Evolutionary conservation across 2,797 vertebrate species (phyloP).

Genomic region (Pseudomugil tenellus): DNA sequence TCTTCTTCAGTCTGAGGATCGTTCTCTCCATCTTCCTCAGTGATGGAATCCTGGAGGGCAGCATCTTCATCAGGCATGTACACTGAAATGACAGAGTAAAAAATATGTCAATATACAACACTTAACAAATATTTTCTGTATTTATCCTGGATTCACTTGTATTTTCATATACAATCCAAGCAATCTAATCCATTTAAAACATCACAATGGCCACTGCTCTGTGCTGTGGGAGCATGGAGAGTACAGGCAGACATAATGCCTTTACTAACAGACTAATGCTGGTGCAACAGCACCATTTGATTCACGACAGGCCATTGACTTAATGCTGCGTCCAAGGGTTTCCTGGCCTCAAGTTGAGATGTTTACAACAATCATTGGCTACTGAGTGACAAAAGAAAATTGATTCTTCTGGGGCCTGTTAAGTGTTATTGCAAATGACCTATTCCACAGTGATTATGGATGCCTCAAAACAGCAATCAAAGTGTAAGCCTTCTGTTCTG

Average conservation of each 20-base stretch:
- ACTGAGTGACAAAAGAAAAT: conserved; percentile 80
- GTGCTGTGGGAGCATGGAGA: conserved; percentile 36
- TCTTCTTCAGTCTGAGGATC: conserved; percentile 89
- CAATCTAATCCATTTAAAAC: conserved; percentile 16
- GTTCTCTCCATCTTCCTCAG: conserved; percentile 91
- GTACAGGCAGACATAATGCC: conserved; percentile 60
- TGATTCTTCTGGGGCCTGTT: conserved; percentile 74
- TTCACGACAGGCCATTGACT: conserved; percentile 79
- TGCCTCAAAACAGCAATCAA: conserved; percentile 66
- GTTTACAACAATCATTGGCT: conserved; percentile 79
- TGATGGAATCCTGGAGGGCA: conserved; percentile 84
- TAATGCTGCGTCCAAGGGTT: conserved; percentile 76
- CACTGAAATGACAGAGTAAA: conserved; percentile 77
- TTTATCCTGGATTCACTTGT: background rate
- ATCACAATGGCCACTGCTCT: conserved; percentile 36
- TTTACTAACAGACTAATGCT: conserved; percentile 68
- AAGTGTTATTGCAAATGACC: conserved; percentile 79
- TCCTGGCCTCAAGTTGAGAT: conserved; percentile 73
- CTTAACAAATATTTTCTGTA: background rate
- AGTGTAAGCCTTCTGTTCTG: conserved; percentile 56
- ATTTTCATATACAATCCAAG: background rate
- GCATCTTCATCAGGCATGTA: conserved; percentile 93
- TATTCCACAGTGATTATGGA: conserved; percentile 73
- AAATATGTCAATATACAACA: conserved; percentile 4
- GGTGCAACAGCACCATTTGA: conserved; percentile 69